Conservation (phyloP, 2,113 vertebrate genomes). For the Phalacrocorax pelagicus region DNA sequence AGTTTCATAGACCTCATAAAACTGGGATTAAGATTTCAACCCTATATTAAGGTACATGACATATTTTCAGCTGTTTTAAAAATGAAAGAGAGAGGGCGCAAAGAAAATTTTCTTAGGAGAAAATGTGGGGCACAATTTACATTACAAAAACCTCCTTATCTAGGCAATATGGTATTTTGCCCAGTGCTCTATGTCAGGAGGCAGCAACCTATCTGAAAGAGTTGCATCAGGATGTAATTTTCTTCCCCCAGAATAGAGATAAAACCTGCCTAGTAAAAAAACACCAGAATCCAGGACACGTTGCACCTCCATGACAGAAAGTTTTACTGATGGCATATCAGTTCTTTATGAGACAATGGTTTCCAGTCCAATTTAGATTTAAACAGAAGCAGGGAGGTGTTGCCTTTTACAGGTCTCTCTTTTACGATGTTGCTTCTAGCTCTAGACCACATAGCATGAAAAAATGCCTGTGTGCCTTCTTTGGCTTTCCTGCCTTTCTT, state of each 20-base stretch:
- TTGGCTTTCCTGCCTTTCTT: not conserved
- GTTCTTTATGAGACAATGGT: not conserved
- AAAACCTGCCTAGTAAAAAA: not conserved
- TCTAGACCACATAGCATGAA: not conserved
- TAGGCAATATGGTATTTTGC: not conserved
- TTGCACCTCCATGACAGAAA: not conserved
- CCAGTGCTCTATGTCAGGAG: not conserved
- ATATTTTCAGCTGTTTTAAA: conserved; percentile 7
- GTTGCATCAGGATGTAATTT: not conserved
- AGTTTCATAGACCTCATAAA: conserved; percentile 40
- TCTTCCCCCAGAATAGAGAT: not conserved
- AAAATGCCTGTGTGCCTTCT: not conserved
- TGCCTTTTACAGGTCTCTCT: not conserved
- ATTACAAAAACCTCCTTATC: not conserved
- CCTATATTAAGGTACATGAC: not conserved
- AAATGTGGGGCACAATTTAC: not conserved
- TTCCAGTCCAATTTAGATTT: not conserved
- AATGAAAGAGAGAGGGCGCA: not conserved
- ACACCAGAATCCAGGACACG: not conserved
- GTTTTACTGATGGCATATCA: not conserved
- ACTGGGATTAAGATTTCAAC: conserved; percentile 29
- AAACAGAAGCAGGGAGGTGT: not conserved
- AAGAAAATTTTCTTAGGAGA: not conserved
- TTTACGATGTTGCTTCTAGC: not conserved
- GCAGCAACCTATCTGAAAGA: not conserved